These are phyloP conservation scores for Seriola rivoliana DNA, from an alignment of 2,113 vertebrate species.

Conservation along the genomic window DNA sequence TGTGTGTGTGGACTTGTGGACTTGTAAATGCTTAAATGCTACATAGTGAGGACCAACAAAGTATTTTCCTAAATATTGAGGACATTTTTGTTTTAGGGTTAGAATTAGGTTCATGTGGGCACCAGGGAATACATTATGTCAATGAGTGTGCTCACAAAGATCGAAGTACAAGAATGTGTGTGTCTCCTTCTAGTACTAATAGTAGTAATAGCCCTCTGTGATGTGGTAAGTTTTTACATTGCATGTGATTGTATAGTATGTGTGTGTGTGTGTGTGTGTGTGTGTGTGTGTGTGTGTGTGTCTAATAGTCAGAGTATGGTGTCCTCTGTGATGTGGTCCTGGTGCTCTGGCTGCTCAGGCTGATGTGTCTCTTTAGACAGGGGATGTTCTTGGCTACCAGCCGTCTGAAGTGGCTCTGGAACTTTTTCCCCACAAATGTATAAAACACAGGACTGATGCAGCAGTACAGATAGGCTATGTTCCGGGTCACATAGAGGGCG, in stretches of 20 bases:
- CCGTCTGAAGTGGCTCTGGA: constrained; percentile 82
- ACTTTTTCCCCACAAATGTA: constrained; percentile 86
- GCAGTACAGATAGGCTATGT: constrained; percentile 84
- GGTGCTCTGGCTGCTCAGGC: constrained; percentile 72
- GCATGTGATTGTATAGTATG: too few relatives aligned
- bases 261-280: too few relatives aligned
- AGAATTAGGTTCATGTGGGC: too few relatives aligned
- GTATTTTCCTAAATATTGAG: too few relatives aligned
- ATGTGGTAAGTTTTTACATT: neutral
- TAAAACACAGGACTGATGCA: constrained; percentile 86
- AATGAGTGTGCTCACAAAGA: too few relatives aligned
- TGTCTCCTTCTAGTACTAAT: too few relatives aligned
- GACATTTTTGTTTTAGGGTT: too few relatives aligned
- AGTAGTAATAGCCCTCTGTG: too few relatives aligned
- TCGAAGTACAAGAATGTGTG: too few relatives aligned
- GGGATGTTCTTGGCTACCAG: constrained; percentile 74
- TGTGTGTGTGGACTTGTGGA: neutral
- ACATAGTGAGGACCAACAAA: too few relatives aligned
- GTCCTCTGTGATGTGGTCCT: constrained; percentile 74
- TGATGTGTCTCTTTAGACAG: constrained; percentile 72
- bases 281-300: neutral
- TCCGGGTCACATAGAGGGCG: constrained; percentile 78
- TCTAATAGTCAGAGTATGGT: constrained; percentile 73
- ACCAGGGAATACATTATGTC: too few relatives aligned
- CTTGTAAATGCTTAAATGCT: too few relatives aligned